These are phyloP conservation scores for Melitaea athalia DNA, from an alignment of 2,888 invertebrate genomes.

Conservation along the genomic window DNA sequence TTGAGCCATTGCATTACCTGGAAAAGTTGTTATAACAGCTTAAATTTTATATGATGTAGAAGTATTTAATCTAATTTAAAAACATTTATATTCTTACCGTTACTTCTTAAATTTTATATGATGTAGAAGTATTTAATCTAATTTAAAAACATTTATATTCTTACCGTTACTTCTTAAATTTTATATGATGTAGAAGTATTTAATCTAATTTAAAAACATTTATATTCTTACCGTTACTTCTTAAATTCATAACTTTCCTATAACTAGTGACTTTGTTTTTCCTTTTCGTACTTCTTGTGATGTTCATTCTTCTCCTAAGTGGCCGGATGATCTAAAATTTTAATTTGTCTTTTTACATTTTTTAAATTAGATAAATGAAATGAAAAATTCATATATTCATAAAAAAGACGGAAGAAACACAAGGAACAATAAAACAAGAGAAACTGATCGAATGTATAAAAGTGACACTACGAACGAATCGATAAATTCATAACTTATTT, in stretches of 20 bases:
- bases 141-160: slow-evolving; percentile 19
- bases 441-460: too few species aligned
- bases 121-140: not conserved
- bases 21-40: slow-evolving; percentile 8
- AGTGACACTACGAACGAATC: too few species aligned
- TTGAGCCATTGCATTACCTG: slow-evolving; percentile 56
- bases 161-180: slow-evolving; percentile 63
- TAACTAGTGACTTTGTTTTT: slow-evolving; percentile 72
- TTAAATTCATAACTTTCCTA: slow-evolving; percentile 66
- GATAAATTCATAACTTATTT: too few species aligned
- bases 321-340: slow-evolving; percentile 64
- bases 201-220: not conserved
- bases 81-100: slow-evolving; percentile 51
- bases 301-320: slow-evolving; percentile 67
- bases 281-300: slow-evolving; percentile 68
- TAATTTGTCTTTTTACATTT: not conserved
- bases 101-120: slow-evolving; percentile 47
- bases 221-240: slow-evolving; percentile 60
- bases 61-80: not conserved
- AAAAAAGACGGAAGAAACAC: too few species aligned
- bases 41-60: not conserved
- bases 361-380: not conserved
- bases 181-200: not conserved
- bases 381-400: not conserved
- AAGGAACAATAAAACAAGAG: too few species aligned